Percentiles rank a stretch among this genome's conserved stretches.
These are phyloP conservation scores for Alaudala cheleensis DNA, from an alignment of 2,113 vertebrate species.

Conservation along the genomic window DNA sequence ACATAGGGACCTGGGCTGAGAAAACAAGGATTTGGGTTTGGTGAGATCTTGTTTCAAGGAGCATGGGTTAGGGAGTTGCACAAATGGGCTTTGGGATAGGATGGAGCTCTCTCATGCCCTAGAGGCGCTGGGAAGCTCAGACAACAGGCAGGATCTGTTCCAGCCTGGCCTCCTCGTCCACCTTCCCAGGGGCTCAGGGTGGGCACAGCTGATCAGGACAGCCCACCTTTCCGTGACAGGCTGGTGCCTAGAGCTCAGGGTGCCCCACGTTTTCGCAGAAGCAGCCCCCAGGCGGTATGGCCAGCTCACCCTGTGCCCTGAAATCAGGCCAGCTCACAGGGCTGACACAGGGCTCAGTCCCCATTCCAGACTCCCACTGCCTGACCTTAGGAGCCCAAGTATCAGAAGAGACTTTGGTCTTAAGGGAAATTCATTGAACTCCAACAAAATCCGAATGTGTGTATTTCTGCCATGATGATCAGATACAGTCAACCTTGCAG, in stretches of 20 bases:
- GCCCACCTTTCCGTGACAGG: neutral
- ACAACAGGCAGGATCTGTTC: neutral
- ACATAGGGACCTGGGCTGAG: accelerated
- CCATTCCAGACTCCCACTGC: neutral
- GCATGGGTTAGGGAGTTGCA: accelerated
- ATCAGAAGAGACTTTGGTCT: neutral
- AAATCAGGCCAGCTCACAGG: neutral
- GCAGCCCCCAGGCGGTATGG: accelerated
- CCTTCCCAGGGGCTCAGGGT: neutral
- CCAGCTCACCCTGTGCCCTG: neutral
- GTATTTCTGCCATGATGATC: neutral
- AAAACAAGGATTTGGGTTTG: neutral
- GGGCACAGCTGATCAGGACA: neutral
- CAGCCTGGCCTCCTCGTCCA: neutral
- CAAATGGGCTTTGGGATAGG: accelerated
- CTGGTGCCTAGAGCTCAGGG: accelerated
- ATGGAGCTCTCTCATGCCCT: accelerated
- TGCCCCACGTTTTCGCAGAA: accelerated
- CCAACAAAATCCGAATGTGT: accelerated
- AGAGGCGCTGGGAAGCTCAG: neutral
- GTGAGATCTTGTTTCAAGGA: neutral
- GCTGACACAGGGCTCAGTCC: neutral
- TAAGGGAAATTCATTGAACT: neutral
- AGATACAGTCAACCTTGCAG: neutral
- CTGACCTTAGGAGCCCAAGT: neutral